Conservation (phyloP, 1,140 invertebrate species). For the Zaprionus gabonicus region DNA sequence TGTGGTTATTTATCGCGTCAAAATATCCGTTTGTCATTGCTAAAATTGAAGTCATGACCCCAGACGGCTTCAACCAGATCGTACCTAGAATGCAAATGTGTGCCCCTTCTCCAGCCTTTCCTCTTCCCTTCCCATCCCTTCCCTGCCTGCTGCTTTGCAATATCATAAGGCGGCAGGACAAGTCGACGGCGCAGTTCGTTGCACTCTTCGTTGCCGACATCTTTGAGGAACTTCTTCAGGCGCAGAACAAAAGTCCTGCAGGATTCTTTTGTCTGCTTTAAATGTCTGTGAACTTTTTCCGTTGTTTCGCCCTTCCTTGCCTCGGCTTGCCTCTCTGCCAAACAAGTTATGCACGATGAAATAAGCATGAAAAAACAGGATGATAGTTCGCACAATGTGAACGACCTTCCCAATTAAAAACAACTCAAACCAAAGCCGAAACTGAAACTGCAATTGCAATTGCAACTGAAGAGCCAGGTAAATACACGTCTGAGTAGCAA, state of each 20-base stretch:
- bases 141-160: not conserved
- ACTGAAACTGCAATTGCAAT: slow-evolving; percentile 42
- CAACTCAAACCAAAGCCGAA: slow-evolving; percentile 18
- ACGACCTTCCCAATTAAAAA: slow-evolving; percentile 66
- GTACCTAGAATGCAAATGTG: slow-evolving; percentile 62
- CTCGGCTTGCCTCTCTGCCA: slow-evolving; percentile 16
- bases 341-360: slow-evolving; percentile 55
- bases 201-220: slow-evolving; percentile 45
- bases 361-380: slow-evolving; percentile 60
- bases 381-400: slow-evolving; percentile 62
- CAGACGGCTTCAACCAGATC: slow-evolving; percentile 36
- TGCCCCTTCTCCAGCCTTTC: not conserved
- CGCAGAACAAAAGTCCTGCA: slow-evolving; percentile 59
- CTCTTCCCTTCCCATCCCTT: too few species aligned
- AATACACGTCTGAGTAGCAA: not conserved
- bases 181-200: slow-evolving; percentile 58
- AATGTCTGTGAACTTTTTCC: slow-evolving; percentile 79
- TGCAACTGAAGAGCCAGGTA: slow-evolving; percentile 25
- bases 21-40: slow-evolving; percentile 46
- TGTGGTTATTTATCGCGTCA: slow-evolving; percentile 24
- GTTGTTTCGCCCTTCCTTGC: slow-evolving; percentile 39
- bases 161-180: slow-evolving; percentile 43
- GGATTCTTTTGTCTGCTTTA: slow-evolving; percentile 46
- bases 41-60: slow-evolving; percentile 71
- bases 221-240: slow-evolving; percentile 11